phyloP scores from a whole-genome alignment of 2,888 invertebrate species.

The Liodrosophila aerea region DNA sequence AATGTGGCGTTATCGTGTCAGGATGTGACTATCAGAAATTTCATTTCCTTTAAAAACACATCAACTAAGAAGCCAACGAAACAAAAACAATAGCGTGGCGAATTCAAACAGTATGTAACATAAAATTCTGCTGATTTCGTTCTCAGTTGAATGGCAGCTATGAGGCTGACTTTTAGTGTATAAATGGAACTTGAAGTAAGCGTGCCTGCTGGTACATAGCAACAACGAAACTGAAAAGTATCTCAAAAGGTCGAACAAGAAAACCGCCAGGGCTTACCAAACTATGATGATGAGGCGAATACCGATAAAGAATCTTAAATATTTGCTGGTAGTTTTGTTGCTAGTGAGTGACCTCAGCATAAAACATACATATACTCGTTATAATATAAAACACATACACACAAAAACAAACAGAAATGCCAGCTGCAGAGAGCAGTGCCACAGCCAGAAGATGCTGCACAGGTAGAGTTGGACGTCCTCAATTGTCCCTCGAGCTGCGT shows the following conservation, averaged over 20 bases:
- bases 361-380: too few species aligned
- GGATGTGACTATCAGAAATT: slow-evolving; percentile 51
- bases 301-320: slow-evolving; percentile 21
- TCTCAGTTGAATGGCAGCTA: slow-evolving; percentile 27
- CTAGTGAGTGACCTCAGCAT: slow-evolving; percentile 34
- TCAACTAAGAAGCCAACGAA: slow-evolving; percentile 3
- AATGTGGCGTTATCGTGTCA: slow-evolving; percentile 27
- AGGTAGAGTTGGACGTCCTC: slow-evolving; percentile 63
- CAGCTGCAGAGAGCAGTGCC: slow-evolving; percentile 1
- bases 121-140: slow-evolving; percentile 28
- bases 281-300: slow-evolving; percentile 22
- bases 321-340: slow-evolving; percentile 35
- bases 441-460: slow-evolving; percentile 7
- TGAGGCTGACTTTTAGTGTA: slow-evolving; percentile 48
- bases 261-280: slow-evolving; percentile 22
- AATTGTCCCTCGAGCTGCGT: slow-evolving; percentile 84
- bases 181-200: slow-evolving; percentile 40
- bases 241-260: slow-evolving; percentile 1
- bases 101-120: slow-evolving; percentile 26
- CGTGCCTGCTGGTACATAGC: slow-evolving; percentile 27
- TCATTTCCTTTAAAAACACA: slow-evolving; percentile 54
- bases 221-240: slow-evolving; percentile 4
- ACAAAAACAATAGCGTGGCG: slow-evolving; percentile 21
- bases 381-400: background rate
- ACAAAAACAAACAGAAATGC: slow-evolving; percentile 21